Conservation (phyloP, 2,888 invertebrate genomes). For the Petrolisthes manimaculis region DNA sequence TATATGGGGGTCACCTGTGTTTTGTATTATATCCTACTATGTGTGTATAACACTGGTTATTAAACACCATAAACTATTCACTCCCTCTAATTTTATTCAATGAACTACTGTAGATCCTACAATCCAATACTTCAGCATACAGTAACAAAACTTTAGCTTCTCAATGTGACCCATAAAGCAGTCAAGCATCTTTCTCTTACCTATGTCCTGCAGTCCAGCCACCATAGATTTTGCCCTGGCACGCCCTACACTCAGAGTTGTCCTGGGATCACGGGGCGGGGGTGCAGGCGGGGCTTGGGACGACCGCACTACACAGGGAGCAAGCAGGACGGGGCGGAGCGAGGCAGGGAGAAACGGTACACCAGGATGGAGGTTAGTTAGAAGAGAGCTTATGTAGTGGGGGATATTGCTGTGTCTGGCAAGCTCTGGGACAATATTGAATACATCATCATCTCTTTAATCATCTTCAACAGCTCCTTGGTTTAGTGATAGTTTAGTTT, state of each 20-base stretch:
- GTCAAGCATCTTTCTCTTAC: conserved; percentile 70
- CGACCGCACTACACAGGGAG: conserved; percentile 58
- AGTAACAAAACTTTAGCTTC: too few species aligned
- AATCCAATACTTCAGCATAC: too few species aligned
- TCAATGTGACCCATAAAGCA: background rate
- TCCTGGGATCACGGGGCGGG: conserved; percentile 93
- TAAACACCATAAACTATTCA: too few species aligned
- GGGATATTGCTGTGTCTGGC: background rate
- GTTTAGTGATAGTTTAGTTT: too few species aligned
- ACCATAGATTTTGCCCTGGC: conserved; percentile 94
- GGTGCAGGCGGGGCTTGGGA: conserved; percentile 86
- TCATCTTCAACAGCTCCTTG: too few species aligned
- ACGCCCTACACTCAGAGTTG: conserved; percentile 91
- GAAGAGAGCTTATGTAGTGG: conserved; percentile 22
- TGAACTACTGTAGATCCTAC: background rate
- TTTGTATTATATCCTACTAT: too few species aligned
- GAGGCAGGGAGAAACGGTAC: conserved; percentile 3
- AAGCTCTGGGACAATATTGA: background rate
- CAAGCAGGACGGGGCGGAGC: background rate
- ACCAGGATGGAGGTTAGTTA: conserved; percentile 19
- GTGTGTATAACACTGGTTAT: too few species aligned
- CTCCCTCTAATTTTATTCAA: background rate
- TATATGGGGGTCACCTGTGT: too few species aligned
- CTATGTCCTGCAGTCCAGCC: conserved; percentile 79
- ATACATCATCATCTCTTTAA: too few species aligned